These are phyloP conservation scores for Eubasilissa splendida DNA, from an alignment of 2,888 invertebrate species.

Conservation along the genomic window DNA sequence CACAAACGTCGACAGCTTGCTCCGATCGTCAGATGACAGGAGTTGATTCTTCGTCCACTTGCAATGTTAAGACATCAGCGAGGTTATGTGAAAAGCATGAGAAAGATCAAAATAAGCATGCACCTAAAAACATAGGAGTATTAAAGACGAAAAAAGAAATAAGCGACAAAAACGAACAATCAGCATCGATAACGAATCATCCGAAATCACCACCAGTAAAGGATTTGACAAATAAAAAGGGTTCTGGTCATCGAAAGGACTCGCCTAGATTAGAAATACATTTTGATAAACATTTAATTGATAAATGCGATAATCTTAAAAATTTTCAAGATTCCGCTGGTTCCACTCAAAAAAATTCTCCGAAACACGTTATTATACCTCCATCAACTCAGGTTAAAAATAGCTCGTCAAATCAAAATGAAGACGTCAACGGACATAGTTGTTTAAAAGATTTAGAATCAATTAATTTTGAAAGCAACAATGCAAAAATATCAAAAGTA, in stretches of 20 bases:
- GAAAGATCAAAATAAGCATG: background rate
- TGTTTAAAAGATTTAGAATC: conserved; percentile 1
- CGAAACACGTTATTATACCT: background rate
- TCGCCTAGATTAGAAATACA: conserved; percentile 23
- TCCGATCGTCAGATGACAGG: conserved; percentile 5
- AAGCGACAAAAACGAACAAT: background rate
- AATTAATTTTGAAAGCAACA: background rate
- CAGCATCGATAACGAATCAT: background rate
- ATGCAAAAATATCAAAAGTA: background rate
- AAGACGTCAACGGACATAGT: background rate
- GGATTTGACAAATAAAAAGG: background rate
- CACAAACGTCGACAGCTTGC: background rate
- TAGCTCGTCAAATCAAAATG: conserved; percentile 2
- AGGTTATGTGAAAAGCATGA: conserved; percentile 6
- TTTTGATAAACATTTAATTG: background rate
- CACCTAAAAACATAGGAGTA: conserved; percentile 23
- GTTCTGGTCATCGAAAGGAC: background rate
- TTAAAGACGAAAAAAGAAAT: conserved; percentile 4
- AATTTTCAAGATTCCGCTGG: background rate
- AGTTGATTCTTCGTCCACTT: background rate
- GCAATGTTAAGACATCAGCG: background rate
- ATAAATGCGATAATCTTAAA: background rate
- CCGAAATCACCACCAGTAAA: conserved; percentile 14
- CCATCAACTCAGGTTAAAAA: background rate
- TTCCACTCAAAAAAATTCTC: background rate